phyloP scores from a whole-genome alignment of 1,140 invertebrate species.

The Cephus cinctus region DNA sequence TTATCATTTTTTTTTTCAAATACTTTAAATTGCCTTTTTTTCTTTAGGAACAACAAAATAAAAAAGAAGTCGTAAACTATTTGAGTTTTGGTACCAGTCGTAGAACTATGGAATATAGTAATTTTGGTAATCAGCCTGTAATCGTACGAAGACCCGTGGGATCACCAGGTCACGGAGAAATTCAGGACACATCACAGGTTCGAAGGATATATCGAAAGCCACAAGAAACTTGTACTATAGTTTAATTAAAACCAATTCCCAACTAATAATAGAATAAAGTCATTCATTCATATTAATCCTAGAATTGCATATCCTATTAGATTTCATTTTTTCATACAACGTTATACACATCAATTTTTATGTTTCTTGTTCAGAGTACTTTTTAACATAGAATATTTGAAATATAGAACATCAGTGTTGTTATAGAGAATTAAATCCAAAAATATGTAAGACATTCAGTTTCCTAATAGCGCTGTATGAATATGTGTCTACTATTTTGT shows the following conservation, averaged over 20 bases:
- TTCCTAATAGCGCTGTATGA: no score
- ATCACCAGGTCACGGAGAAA: conserved; percentile 12
- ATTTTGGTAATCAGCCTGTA: conserved; percentile 52
- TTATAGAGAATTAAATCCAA: no score
- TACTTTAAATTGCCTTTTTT: conserved; percentile 8
- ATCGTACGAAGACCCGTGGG: conserved; percentile 40
- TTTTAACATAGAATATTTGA: no score
- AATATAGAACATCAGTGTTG: no score
- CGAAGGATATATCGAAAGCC: conserved; percentile 34
- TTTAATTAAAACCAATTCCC: conserved; percentile 26
- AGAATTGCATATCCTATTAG: no score
- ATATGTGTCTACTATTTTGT: no score
- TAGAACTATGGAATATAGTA: conserved; percentile 49
- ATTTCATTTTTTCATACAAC: no score
- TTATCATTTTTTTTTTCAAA: background rate
- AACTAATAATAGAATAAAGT: background rate
- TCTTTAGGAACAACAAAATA: conserved; percentile 39
- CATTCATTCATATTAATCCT: background rate
- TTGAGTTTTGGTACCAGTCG: conserved; percentile 49
- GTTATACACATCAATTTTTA: background rate
- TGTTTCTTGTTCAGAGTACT: no score
- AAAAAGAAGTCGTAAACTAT: conserved; percentile 33
- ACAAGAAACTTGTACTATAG: conserved; percentile 33
- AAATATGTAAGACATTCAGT: no score
- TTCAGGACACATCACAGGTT: conserved; percentile 23